Base-by-base conservation (phyloP, 2,888 invertebrate species). In the Thumatha senex region DNA sequence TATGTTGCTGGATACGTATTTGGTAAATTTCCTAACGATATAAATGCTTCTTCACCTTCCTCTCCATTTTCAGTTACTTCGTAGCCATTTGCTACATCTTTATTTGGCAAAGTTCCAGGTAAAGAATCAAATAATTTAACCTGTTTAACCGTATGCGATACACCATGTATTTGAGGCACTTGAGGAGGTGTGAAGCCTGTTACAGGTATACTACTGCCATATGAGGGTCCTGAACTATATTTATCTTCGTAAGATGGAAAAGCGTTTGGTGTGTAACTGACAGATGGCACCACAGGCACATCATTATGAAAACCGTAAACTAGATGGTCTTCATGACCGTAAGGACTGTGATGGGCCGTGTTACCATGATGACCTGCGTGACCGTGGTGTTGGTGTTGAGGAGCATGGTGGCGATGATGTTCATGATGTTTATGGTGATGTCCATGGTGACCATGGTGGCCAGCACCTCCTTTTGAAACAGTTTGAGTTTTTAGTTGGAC, bases 41-140 rank as follows among this genome's bases (percentile, higher is more conserved):
- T 79, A 36, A 86, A 88, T 0, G 77, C 73, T 40, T 90, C 88
- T 1, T 87, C 86, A 0, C 76, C 82, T 1, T 86, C 85, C 3
- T 81, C 84, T 0, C 78, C 85, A 35, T 87, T 75, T 60, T 92
- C 92, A 1, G 86, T 91, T 0, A 92, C 92, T 70, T 90, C 78
- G 53, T 92, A 92, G 1, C 89, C 88, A 24, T 76, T 69, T 0
- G 63, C 56, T 0, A 55, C 65, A 1, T 67, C 71, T 1, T 64
- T 56, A 9, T 56, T 70, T 0, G 84, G 84, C 34, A 87, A 40
- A 0, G 71, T 76, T 0, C 84, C 86, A 0, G 89, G 89, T 10
- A 82, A 58, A 0, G 87, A 84, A 51, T 89, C 89, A 50, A 72
- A 89, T 5, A 91, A 88, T 57, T 92, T 86, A 0, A 89, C 84